Conservation (phyloP, 2,888 invertebrate genomes). For the Apamea epomidion region DNA sequence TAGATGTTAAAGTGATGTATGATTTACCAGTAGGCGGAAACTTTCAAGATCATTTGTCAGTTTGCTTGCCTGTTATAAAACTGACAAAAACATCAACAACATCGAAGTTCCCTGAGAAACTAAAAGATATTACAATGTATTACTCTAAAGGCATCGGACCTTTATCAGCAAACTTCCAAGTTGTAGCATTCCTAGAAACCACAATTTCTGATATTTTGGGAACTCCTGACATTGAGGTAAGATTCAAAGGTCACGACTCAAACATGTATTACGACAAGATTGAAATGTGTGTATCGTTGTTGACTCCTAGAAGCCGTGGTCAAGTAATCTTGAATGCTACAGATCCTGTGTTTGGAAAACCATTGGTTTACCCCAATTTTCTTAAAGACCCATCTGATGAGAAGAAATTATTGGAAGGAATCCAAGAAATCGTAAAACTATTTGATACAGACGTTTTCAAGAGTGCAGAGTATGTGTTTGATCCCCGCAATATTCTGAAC, state of each 20-base stretch:
- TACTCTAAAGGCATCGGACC: constrained; percentile 85
- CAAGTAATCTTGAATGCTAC: constrained; percentile 84
- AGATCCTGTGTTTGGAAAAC: constrained; percentile 82
- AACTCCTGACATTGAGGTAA: constrained; percentile 85
- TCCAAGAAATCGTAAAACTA: constrained; percentile 83
- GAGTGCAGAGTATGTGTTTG: constrained; percentile 83
- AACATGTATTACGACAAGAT: constrained; percentile 88
- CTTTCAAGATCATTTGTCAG: constrained; percentile 87
- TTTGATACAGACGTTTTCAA: constrained; percentile 88
- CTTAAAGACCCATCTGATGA: constrained; percentile 82
- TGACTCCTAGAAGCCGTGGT: constrained; percentile 86
- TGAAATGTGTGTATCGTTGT: constrained; percentile 84
- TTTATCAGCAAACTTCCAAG: constrained; percentile 87
- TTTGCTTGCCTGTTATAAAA: constrained; percentile 86
- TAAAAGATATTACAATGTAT: constrained; percentile 85
- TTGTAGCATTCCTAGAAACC: constrained; percentile 84
- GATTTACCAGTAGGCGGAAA: constrained; percentile 86
- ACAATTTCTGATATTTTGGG: constrained; percentile 82
- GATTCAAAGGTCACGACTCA: constrained; percentile 86
- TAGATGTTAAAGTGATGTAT: constrained; percentile 78
- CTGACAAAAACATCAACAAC: constrained; percentile 81
- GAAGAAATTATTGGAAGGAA: constrained; percentile 84
- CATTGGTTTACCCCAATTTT: constrained; percentile 86
- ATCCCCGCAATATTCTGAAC: constrained; percentile 82
- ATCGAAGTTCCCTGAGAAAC: constrained; percentile 81